phyloP scores from a whole-genome alignment of 2,113 vertebrate genomes.

The Misgurnus anguillicaudatus region DNA sequence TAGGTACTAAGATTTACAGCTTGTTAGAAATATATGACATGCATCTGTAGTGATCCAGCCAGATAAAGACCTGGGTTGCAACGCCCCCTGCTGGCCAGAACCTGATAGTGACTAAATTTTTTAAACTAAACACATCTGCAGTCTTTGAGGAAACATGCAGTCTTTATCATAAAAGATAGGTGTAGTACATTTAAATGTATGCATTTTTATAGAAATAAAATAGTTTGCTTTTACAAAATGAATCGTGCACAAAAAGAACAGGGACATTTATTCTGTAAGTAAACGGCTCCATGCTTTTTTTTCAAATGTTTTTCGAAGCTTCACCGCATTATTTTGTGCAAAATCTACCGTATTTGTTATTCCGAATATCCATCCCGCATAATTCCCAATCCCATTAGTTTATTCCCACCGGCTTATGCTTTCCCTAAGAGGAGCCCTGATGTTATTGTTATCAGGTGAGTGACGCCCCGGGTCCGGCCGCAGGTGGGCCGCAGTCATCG shows the following conservation, averaged over 20 bases:
- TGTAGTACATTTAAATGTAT: background rate
- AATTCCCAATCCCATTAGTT: background rate
- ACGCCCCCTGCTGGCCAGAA: background rate
- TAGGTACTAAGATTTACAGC: too few species aligned
- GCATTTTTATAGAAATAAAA: too few species aligned
- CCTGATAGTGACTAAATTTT: background rate
- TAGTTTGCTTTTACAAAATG: too few species aligned
- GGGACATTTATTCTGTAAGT: too few species aligned
- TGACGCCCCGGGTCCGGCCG: conserved; percentile 84
- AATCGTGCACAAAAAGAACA: too few species aligned
- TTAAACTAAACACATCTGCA: background rate
- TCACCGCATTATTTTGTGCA: too few species aligned
- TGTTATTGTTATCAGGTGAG: conserved; percentile 85
- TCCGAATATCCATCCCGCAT: background rate
- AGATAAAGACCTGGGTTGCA: background rate
- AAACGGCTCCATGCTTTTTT: too few species aligned
- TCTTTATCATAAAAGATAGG: too few species aligned
- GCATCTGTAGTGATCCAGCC: background rate
- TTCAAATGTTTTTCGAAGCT: too few species aligned
- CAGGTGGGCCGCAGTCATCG: conserved; percentile 64
- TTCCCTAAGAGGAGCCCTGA: conserved; percentile 47
- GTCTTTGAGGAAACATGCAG: background rate
- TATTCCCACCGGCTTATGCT: background rate
- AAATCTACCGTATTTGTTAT: too few species aligned
- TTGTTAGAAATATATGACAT: background rate